Conservation (phyloP, 2,888 invertebrate genomes). For the Metellina segmentata region DNA sequence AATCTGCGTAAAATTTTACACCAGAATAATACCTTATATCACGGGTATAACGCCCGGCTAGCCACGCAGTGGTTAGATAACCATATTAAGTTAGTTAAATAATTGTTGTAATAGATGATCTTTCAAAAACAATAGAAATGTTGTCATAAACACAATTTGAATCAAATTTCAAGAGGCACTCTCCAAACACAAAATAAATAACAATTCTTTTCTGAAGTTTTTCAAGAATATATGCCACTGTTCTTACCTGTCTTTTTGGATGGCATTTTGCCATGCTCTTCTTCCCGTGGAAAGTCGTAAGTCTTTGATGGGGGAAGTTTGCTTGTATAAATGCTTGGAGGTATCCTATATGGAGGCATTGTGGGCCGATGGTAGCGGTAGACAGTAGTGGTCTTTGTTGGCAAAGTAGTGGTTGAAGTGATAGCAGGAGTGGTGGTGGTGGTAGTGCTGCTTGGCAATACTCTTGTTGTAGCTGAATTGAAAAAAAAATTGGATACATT, state of each 20-base stretch:
- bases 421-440: slow-evolving; percentile 47
- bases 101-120: neutral
- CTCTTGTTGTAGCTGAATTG: slow-evolving; percentile 22
- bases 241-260: slow-evolving; percentile 72
- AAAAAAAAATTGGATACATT: neutral
- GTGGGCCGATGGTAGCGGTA: slow-evolving; percentile 70
- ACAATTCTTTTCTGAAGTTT: no score
- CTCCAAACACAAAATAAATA: no score
- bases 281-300: slow-evolving; percentile 71
- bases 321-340: slow-evolving; percentile 64
- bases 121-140: neutral
- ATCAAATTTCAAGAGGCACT: no score
- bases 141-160: no score
- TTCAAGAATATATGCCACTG: neutral
- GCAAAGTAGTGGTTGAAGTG: slow-evolving; percentile 29
- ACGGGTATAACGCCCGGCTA: no score
- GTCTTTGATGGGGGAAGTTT: slow-evolving; percentile 60
- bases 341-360: slow-evolving; percentile 65
- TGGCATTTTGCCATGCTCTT: slow-evolving; percentile 64
- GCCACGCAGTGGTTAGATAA: no score
- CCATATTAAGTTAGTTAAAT: no score
- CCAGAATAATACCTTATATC: no score
- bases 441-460: slow-evolving; percentile 48
- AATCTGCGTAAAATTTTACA: no score
- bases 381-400: slow-evolving; percentile 50